Evolutionary conservation across 2,113 vertebrate genomes (phyloP), one percentile per base, ranked within the genome.

Genomic region (Tretioscincus oriximinensis): DNA sequence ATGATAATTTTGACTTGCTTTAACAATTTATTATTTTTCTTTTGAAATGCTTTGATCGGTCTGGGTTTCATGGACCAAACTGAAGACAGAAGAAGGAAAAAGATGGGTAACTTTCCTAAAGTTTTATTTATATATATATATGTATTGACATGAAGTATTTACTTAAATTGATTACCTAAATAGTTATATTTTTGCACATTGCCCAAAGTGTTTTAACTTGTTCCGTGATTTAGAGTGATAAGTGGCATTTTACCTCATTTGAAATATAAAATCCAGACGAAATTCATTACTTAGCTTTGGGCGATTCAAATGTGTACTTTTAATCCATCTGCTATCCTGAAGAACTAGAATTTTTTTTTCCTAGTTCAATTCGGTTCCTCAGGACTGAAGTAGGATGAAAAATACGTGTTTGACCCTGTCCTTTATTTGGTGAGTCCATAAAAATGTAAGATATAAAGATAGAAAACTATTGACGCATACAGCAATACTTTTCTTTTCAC

Each of bases 61-160:
- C 79, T 76, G 68, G 86, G 80, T 47, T 83, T 86, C 88, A 45
- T 76, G 7, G 31, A 26, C 83, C 89, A 84, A 87, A 93, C 91
- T 91, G 94, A 93, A 98, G 97, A 87, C 95, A 96, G 93, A 96
- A 92, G 76, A 95, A 93, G 93, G 96, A 95, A 87, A 92, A 87
- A 88, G 95, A 96, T 77, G 95, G 97, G 97, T 99, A 96, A 97
- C 89, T 88, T 81, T 67, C 78, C 85, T 83, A 7, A 9, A 83
- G 71, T 64, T 22, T 82, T 80, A 66, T 73, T 80, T 49, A 35
- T 88, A 47, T 26, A 41, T 18, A 9, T 82, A 90, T 26, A 68
- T 73, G 79, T 81, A 65, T 3, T 28, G 18, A 41, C 28, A 29
- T 66, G 54, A 71, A 6, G 47, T 72, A 51, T 58, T 58, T 18